phyloP scores from a whole-genome alignment of 2,797 vertebrate genomes.

The Psittacula echo region DNA sequence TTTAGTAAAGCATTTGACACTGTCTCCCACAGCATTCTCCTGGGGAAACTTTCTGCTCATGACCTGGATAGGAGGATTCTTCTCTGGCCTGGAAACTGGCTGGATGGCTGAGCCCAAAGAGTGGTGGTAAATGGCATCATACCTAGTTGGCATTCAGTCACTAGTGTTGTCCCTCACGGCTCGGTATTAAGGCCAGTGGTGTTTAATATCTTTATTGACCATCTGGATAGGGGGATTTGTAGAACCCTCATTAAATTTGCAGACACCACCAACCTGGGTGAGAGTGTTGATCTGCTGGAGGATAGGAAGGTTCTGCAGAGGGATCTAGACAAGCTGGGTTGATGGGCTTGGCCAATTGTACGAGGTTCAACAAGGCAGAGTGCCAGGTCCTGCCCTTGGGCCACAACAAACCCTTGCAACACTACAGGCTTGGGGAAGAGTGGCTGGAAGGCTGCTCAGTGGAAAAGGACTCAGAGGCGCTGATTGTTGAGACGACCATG shows the following conservation, averaged over 20 bases:
- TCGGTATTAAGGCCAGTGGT: not conserved
- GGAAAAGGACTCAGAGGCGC: not conserved
- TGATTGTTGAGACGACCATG: no score
- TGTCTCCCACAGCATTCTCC: not conserved
- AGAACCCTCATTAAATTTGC: not conserved
- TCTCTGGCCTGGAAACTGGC: not conserved
- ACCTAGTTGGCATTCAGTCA: not conserved
- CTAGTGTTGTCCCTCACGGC: not conserved
- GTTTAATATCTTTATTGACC: not conserved
- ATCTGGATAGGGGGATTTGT: not conserved
- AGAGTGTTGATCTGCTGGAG: not conserved
- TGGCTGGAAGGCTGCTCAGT: not conserved
- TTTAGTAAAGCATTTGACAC: not conserved
- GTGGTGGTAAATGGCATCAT: not conserved
- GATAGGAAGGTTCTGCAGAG: not conserved
- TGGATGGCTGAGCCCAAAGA: not conserved
- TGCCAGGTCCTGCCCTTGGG: not conserved
- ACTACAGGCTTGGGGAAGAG: not conserved
- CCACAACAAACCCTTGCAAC: not conserved
- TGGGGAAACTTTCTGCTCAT: not conserved
- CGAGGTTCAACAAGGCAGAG: not conserved
- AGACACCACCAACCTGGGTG: not conserved
- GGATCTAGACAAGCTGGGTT: not conserved
- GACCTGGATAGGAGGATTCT: not conserved
- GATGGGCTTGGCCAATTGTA: not conserved